Base-by-base conservation (phyloP, 2,888 invertebrate genomes). In the Zaprionus obscuricornis region DNA sequence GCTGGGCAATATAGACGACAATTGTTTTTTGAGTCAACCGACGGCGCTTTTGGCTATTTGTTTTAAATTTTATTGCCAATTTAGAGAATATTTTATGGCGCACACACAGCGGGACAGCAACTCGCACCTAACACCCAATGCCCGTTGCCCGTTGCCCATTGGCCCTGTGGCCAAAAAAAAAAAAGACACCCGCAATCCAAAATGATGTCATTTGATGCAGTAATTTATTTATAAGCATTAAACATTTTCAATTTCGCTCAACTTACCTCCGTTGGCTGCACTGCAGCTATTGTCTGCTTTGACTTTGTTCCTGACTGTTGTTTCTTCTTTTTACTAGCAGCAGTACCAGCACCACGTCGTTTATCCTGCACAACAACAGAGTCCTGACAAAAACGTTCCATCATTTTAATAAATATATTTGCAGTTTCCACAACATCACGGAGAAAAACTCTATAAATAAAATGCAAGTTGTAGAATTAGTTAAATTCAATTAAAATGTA, bases 361-460 rank as follows among this genome's bases (percentile, higher is more conserved):
- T 85, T 93, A 87, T 94, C 93, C 86, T 95, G 95, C 2, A 96
- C 94, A 7, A 97, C 92, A 26, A 95, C 90, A 2, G 92, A 91
- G 58, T 90, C 88, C 89, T 92, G 92, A 85, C 94, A 94, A 85
- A 92, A 94, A 78, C 91, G 91, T 84, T 98, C 96, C 87, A 98
- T 91, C 94, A 98, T 95, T 92, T 96, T 97, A 58, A 98, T 89
- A 89, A 97, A 98, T 59, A 97, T 92, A 89, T 98, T 97, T 31
- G 95, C 94, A 0, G 97, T 96, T 90, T 97, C 96, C 4, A 98
- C 92, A 50, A 98, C 91, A 91, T 98, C 98, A 69, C 94, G 93
- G 67, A 98, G 91, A 89, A 95, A 98, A 1, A 92, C 91, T 84
- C 96, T 96, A 87, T 51, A 89, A 90, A 43, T 56, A 26, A 52